Evolutionary conservation across 2,797 vertebrate species (phyloP), one percentile per base, ranked within the genome.

Genomic region (Garrulus glandarius): DNA sequence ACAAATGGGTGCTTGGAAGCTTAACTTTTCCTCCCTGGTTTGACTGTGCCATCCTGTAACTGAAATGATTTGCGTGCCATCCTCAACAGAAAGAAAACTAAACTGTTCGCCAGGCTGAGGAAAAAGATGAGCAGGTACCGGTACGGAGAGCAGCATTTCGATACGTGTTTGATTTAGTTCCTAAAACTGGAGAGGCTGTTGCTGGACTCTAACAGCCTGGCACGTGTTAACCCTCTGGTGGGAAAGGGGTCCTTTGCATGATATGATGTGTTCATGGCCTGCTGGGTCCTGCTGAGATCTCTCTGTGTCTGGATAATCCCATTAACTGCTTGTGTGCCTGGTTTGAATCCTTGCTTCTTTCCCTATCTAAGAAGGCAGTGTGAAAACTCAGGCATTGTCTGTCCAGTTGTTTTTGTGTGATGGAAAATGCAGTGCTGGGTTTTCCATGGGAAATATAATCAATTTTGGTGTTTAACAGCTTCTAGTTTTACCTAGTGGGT

Each of bases 11-110:
- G 36, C 85, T 70, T 2, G 12, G 89, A 94, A 93, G 53, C 78
- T 87, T 88, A 92, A 94, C 82, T 89, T 93, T 94, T 93, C 86
- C 85, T 95, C 84, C 50, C 61, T 85, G 90, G 86, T 95, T 91
- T 95, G 93, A 78, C 86, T 94, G 84, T 96, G 77, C 75, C 87
- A 56, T 91, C 87, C 83, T 93, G 92, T 97, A 97, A 97, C 37
- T 89, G 84, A 97, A 89, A 95, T 91, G 93, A 95, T 97, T 97
- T 93, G 53, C 85, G 24, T 96, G 80, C 97, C 90, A 8, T 97
- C 97, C 93, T 97, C 98, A 96, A 97, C 98, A 98, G 98, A 98
- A 98, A 98, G 98, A 98, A 98, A 98, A 97, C 96, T 97, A 98
- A 98, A 97, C 97, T 98, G 94, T 98, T 98, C 97, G 98, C 98